Percentiles rank a stretch among this genome's conserved stretches.
Evolutionary conservation across 2,797 vertebrate genomes (phyloP).

Genomic region (Decapterus maruadsi): DNA sequence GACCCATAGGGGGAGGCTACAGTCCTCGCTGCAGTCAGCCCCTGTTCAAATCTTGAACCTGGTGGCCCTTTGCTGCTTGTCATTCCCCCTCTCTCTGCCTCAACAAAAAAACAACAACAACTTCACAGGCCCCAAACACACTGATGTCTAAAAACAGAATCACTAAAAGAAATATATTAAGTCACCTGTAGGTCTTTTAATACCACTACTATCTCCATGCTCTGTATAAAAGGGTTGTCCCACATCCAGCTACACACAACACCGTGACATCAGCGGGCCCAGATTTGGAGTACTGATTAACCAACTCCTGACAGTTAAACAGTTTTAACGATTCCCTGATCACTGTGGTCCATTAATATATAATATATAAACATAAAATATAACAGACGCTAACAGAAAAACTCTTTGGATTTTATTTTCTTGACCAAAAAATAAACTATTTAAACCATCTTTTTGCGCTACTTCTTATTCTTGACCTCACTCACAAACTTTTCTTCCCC

Average conservation of each 20-base stretch:
- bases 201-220: not conserved
- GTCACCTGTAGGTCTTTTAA: not conserved
- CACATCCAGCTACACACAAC: not conserved
- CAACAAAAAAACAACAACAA: too few relatives aligned
- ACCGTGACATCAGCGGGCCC: not conserved
- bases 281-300: not conserved
- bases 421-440: not conserved
- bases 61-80: too few relatives aligned
- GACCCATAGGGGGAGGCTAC: too few relatives aligned
- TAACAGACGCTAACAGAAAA: not conserved
- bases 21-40: too few relatives aligned
- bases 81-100: too few relatives aligned
- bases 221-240: not conserved
- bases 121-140: too few relatives aligned
- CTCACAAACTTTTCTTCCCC: not conserved
- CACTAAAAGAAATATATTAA: not conserved
- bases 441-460: not conserved
- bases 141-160: too few relatives aligned
- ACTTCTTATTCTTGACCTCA: not conserved
- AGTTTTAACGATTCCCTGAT: slow-evolving; percentile 4
- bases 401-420: slow-evolving; percentile 9
- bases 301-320: slow-evolving; percentile 14
- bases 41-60: too few relatives aligned
- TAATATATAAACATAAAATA: too few relatives aligned
- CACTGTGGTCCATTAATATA: not conserved